Base-by-base conservation (phyloP, 2,797 vertebrate species). In the Ibycter americanus region DNA sequence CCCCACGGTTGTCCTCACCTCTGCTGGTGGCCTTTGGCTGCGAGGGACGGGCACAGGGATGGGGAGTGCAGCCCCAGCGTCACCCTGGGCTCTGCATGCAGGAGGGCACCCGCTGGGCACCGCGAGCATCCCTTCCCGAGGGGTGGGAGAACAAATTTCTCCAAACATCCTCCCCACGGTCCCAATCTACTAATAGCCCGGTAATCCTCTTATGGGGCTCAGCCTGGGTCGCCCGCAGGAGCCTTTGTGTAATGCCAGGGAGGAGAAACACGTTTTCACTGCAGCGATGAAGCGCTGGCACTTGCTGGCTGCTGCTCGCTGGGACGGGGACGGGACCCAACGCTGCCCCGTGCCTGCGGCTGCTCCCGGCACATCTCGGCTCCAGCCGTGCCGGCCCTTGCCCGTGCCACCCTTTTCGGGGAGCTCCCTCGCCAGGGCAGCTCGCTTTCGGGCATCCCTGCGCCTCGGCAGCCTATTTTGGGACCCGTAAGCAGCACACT, bases 161-260 rank as follows among this genome's bases (percentile, higher is more conserved):
- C 86, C 84, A 84, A 96, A 87, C 79, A 83, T 76, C 93, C 68
- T 80, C 84, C 52, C 52, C 25, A 67, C 9, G 7, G 77, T 88
- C 87, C 80, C 94, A 92, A 93, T 93, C 93, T 23, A 16, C 70
- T 97, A 97, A 97, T 65, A 97, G 89, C 91, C 72, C 44, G 12
- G 23, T 95, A 97, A 97, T 96, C 96, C 77, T 95, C 95, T 97
- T 95, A 97, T 0, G 2, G 67, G 89, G 94, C 82, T 94, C 96
- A 97, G 59, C 71, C 89, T 62, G 91, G 96, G 93, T 56, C 38
- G 18, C 58, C 32, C 5, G 1, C 5, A 29, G 77, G 67, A 88
- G 73, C 78, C 61, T 93, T 78, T 74, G 61, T 90, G 83, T 55
- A 68, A 59, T 12, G 79, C 71, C 2, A 4, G 78, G 88, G 78